These are phyloP conservation scores for Craniophora ligustri DNA, from an alignment of 2,888 invertebrate genomes.

Conservation along the genomic window DNA sequence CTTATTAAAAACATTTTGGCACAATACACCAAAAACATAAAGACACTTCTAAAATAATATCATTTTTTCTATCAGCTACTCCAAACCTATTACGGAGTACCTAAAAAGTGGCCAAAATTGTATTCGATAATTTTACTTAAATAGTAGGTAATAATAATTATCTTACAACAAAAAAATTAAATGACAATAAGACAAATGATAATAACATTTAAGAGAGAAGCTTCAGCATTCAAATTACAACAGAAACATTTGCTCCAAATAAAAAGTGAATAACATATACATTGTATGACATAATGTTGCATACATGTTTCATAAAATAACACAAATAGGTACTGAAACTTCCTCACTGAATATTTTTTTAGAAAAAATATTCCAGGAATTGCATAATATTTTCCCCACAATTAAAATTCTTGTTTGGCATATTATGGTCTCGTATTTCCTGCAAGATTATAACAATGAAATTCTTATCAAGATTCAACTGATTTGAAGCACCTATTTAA, in stretches of 20 bases:
- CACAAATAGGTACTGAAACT: neutral
- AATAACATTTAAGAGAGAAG: too few relatives aligned
- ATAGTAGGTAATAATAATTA: neutral
- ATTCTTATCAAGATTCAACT: slow-evolving; percentile 23
- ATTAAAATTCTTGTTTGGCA: slow-evolving; percentile 28
- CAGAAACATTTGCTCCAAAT: too few relatives aligned
- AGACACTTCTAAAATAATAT: slow-evolving; percentile 40
- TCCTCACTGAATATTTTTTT: neutral
- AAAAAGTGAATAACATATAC: too few relatives aligned
- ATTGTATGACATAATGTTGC: too few relatives aligned
- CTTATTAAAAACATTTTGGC: slow-evolving; percentile 72
- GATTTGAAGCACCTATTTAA: slow-evolving; percentile 39
- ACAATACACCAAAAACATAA: slow-evolving; percentile 70
- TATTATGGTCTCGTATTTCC: slow-evolving; percentile 6
- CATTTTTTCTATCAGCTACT: slow-evolving; percentile 12
- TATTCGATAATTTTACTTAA: slow-evolving; percentile 17
- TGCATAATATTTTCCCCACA: slow-evolving; percentile 5
- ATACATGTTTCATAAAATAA: neutral
- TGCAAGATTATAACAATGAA: slow-evolving; percentile 13
- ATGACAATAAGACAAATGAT: too few relatives aligned
- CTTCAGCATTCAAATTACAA: too few relatives aligned
- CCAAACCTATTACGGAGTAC: too few relatives aligned
- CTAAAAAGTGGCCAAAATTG: slow-evolving; percentile 17
- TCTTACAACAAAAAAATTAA: neutral
- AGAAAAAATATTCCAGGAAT: too few relatives aligned